These are phyloP conservation scores for Leptobrachium ailaonicum DNA, from an alignment of 2,113 vertebrate species.

Conservation along the genomic window DNA sequence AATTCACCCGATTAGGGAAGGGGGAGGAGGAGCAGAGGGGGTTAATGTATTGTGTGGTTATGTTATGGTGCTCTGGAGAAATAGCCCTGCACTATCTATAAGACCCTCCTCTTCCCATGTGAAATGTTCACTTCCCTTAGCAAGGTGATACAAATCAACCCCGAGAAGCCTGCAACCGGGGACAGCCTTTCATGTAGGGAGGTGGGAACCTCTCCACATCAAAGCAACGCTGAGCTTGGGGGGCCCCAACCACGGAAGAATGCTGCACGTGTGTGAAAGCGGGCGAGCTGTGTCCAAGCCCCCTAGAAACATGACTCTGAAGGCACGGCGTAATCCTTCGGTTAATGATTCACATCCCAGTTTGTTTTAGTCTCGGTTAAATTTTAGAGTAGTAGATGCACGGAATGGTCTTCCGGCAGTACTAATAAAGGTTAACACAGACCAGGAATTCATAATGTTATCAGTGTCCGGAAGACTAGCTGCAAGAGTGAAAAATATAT, in stretches of 20 bases:
- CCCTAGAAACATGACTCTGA: too few relatives aligned
- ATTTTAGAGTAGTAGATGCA: too few relatives aligned
- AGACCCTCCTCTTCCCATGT: slow-evolving; percentile 97
- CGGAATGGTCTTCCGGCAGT: too few relatives aligned
- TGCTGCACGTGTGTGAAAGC: slow-evolving; percentile 27
- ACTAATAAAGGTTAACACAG: too few relatives aligned
- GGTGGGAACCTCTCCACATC: slow-evolving; percentile 27
- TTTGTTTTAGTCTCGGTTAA: too few relatives aligned
- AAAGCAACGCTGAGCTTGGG: slow-evolving; percentile 5
- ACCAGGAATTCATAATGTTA: too few relatives aligned
- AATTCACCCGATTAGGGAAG: not conserved
- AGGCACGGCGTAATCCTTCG: too few relatives aligned
- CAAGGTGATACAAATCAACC: slow-evolving; percentile 97
- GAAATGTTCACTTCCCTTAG: slow-evolving; percentile 87
- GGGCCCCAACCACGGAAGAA: slow-evolving; percentile 7
- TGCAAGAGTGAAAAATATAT: too few relatives aligned
- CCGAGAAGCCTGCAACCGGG: slow-evolving; percentile 68
- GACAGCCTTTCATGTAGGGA: slow-evolving; percentile 40
- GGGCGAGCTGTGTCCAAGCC: not conserved
- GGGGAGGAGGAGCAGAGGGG: slow-evolving; percentile 13
- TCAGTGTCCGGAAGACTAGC: too few relatives aligned
- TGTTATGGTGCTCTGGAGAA: slow-evolving; percentile 54
- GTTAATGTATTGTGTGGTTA: slow-evolving; percentile 54
- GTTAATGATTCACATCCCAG: too few relatives aligned
- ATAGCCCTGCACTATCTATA: slow-evolving; percentile 54